phyloP scores from a whole-genome alignment of 1,140 invertebrate genomes.

The Centruroides sculpturatus region DNA sequence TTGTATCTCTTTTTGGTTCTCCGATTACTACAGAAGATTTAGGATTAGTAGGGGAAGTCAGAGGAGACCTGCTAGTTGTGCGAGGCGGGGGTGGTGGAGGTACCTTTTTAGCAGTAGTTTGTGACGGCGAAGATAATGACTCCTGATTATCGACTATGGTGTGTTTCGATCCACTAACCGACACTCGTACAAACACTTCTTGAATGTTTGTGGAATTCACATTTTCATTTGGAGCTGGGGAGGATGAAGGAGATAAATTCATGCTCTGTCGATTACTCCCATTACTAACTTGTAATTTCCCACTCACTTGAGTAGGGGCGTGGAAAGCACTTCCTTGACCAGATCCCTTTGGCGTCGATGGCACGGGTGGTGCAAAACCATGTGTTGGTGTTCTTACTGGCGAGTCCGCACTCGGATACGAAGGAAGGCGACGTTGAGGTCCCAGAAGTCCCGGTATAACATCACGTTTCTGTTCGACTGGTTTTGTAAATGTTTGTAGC shows the following conservation, averaged over 20 bases:
- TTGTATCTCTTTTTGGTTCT: too few relatives aligned
- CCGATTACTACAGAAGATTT: constrained; percentile 38
- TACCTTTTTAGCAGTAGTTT: constrained; percentile 45
- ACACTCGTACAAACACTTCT: constrained; percentile 3
- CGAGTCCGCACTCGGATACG: constrained; percentile 25
- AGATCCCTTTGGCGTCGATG: constrained; percentile 1
- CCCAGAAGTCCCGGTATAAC: constrained; percentile 13
- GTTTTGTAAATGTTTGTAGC: constrained; percentile 53
- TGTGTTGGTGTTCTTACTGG: constrained; percentile 16
- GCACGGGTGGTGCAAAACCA: constrained; percentile 8
- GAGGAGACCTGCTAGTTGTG: constrained; percentile 60
- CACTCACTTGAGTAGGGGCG: constrained; percentile 2
- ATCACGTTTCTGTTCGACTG: constrained; percentile 13
- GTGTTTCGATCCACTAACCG: neutral
- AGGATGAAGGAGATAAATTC: constrained; percentile 11
- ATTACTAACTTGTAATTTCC: constrained; percentile 15
- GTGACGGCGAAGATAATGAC: constrained; percentile 37
- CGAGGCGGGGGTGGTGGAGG: constrained; percentile 73
- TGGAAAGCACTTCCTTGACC: constrained; percentile 1
- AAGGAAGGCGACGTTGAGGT: constrained; percentile 22
- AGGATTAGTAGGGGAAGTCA: constrained; percentile 51
- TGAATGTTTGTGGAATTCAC: neutral
- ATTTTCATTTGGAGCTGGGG: constrained; percentile 8
- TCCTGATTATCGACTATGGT: neutral
- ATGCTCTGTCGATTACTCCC: constrained; percentile 1